Evolutionary conservation across 2,113 vertebrate species (phyloP).

Genomic region (Osmerus mordax): DNA sequence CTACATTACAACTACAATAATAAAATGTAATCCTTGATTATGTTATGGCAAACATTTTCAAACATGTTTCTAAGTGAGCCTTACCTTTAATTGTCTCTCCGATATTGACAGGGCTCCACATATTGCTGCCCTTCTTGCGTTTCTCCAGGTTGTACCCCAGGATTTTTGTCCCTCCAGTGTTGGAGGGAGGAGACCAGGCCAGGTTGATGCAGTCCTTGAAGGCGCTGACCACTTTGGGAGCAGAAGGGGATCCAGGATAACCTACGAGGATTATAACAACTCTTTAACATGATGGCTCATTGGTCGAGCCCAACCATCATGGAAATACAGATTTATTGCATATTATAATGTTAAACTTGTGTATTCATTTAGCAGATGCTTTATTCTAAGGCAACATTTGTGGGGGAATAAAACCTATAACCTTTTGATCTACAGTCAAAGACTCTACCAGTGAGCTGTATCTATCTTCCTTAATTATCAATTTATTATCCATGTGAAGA

Average conservation of each 20-base stretch:
- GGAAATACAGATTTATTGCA: not conserved
- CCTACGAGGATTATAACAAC: conserved; percentile 54
- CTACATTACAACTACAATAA: not conserved
- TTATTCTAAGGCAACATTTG: not conserved
- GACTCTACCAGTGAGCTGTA: not conserved
- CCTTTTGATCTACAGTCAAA: not conserved
- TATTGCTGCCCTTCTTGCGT: conserved; percentile 79
- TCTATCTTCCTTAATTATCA: no score
- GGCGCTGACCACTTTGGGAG: conserved; percentile 74
- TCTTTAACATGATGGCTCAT: no score
- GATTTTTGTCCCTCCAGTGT: conserved; percentile 73
- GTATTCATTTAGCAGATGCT: no score
- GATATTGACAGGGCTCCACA: conserved; percentile 79
- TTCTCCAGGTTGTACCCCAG: conserved; percentile 85
- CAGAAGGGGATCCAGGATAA: conserved; percentile 73
- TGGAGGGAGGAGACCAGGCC: conserved; percentile 75
- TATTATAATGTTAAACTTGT: not conserved
- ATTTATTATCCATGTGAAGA: no score
- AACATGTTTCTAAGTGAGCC: not conserved
- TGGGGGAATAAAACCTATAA: not conserved
- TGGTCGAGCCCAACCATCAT: not conserved
- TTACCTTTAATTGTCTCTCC: conserved; percentile 73
- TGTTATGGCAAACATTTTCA: not conserved
- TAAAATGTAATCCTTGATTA: not conserved
- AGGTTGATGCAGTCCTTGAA: conserved; percentile 77